Conservation (phyloP, 2,797 vertebrate species). For the Lerista edwardsae region DNA sequence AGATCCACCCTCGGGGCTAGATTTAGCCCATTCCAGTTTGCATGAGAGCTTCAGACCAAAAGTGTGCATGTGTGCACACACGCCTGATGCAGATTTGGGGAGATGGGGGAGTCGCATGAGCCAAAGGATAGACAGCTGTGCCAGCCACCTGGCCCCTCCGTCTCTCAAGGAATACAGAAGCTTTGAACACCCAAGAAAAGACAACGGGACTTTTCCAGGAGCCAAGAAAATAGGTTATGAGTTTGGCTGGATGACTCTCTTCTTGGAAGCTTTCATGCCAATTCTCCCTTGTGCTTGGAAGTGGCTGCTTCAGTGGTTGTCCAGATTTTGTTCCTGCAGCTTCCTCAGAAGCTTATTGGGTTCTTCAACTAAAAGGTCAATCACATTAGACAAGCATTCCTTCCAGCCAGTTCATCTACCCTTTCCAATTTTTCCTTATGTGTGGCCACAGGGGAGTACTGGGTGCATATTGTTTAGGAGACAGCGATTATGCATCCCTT, state of each 20-base stretch:
- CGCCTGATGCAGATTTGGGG: too few relatives aligned
- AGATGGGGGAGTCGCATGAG: background rate
- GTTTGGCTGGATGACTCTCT: background rate
- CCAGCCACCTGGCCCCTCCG: background rate
- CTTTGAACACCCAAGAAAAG: background rate
- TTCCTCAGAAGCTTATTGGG: too few relatives aligned
- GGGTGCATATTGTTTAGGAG: too few relatives aligned
- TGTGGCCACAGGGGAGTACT: too few relatives aligned
- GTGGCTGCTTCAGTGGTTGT: background rate
- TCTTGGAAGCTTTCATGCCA: background rate
- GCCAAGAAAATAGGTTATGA: background rate
- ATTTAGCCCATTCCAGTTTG: background rate
- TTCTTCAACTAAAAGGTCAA: too few relatives aligned
- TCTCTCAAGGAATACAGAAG: background rate
- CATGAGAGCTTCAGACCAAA: background rate
- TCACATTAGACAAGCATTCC: too few relatives aligned
- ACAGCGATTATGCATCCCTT: too few relatives aligned
- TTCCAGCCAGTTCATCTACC: too few relatives aligned
- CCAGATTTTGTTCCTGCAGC: too few relatives aligned
- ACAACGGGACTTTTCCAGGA: background rate
- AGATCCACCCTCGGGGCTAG: background rate
- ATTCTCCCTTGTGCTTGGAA: fast-evolving
- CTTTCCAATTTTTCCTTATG: too few relatives aligned
- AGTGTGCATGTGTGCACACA: too few relatives aligned
- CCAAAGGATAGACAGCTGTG: background rate